These are phyloP conservation scores for Odontesthes bonariensis DNA, from an alignment of 2,113 vertebrate genomes.

Conservation along the genomic window DNA sequence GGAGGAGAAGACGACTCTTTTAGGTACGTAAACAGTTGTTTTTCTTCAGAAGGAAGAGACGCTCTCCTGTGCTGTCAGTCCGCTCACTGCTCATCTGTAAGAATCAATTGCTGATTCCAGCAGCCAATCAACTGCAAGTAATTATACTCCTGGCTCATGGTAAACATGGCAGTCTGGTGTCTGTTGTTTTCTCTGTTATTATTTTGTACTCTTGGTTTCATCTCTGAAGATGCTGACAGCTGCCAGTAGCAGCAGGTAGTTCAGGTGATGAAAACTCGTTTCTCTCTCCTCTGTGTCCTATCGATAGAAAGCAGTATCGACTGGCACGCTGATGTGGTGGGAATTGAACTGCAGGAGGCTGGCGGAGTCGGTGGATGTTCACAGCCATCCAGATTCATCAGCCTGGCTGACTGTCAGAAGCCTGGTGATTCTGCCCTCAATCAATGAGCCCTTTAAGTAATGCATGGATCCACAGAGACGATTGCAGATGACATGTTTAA, in stretches of 20 bases:
- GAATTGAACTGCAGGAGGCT: slow-evolving; percentile 55
- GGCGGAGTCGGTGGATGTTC: slow-evolving; percentile 46
- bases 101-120: slow-evolving; percentile 51
- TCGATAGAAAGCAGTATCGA: slow-evolving; percentile 66
- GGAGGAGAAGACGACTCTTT: slow-evolving; percentile 11
- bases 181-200: slow-evolving; percentile 7
- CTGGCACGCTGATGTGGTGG: slow-evolving; percentile 45
- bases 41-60: slow-evolving; percentile 35
- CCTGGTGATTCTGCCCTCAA: slow-evolving; percentile 55
- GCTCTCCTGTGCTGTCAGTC: slow-evolving; percentile 27
- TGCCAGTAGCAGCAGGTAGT: slow-evolving; percentile 48
- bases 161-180: slow-evolving; percentile 12
- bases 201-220: slow-evolving; percentile 21
- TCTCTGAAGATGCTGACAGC: slow-evolving; percentile 37
- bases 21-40: slow-evolving; percentile 44
- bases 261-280: slow-evolving; percentile 51
- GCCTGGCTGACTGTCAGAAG: slow-evolving; percentile 57
- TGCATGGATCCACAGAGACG: slow-evolving; percentile 45
- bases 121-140: slow-evolving; percentile 36
- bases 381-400: slow-evolving; percentile 62
- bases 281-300: slow-evolving; percentile 40
- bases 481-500: slow-evolving; percentile 60
- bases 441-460: slow-evolving; percentile 71
- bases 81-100: slow-evolving; percentile 21
- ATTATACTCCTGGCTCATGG: slow-evolving; percentile 14